Base-by-base conservation (phyloP, 2,113 vertebrate genomes). In the Psophia crepitans region DNA sequence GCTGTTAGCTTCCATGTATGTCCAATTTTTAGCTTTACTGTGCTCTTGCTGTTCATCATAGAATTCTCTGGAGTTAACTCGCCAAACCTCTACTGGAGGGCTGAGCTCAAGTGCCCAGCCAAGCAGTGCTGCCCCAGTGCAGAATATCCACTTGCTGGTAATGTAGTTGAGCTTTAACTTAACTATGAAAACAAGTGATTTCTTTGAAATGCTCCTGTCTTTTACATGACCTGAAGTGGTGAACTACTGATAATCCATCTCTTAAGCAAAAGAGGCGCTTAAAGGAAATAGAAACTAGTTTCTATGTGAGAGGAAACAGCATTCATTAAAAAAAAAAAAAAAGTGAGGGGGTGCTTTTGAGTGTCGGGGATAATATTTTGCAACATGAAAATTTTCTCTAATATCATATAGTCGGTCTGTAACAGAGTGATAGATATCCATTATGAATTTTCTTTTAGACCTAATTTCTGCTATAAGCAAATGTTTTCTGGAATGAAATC, bases 201-300 rank as follows among this genome's bases (percentile, higher is more conserved):
- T 98, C 89, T 91, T 64, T 79, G 89, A 96, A 96, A 90, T 13
- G 73, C 8, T 14, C 17, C 61, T 87, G 70, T 30, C 68, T 92
- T 24, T 68, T 63, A 20, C 32, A 30, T 89, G 88, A 92, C 92
- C 95, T 83, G 35, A 54, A 73, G 66, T 92, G 53, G 19, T 63
- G 75, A 89, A 15, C 54, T 75, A 37, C 60, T 96, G 87, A 89
- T 90, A 86, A 85, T 77, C 49, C 43, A 92, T 89, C 94, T 68
- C 73, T 87, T 28, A 85, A 91, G 19, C 30, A 58, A 63, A 84
- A 87, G 35, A 77, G 28, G 16, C 71, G 23, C 69, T 95, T 95
- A 96, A 87, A 39, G 86, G 89, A 97, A 98, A 96, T 75, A 89
- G 90, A 92, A 96, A 97, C 69, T 90, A 54, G 33, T 84, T 95